Base-by-base conservation (phyloP, 2,888 invertebrate species). In the Trichopoda pennipes region DNA sequence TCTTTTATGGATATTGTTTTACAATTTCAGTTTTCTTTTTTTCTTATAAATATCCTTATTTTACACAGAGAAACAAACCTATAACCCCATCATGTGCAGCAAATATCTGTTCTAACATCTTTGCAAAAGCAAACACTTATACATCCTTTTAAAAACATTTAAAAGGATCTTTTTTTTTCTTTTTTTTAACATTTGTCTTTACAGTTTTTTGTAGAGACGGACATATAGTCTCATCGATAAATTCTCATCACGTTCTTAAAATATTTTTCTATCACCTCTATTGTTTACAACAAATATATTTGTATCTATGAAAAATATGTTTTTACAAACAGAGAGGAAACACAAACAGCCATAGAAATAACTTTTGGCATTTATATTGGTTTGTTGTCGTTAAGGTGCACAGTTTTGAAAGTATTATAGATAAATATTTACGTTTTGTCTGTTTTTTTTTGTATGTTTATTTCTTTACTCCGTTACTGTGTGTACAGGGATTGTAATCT, bases 171-270 rank as follows among this genome's bases (percentile, higher is more conserved):
- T 74, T 69, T 75, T 49, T n/a, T n/a, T n/a, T n/a, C 17, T 38
- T 70, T 17, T 51, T 64, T 44, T 66, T 44, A 58, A 63, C 53
- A 49, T 69, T 51, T 55, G 42, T 44, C 35, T 3, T 74, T 49
- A 9, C 21, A 32, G n/a, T 49, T 72, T 72, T 58, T 51, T 58
- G n/a, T 21, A 35, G 12, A 61, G 35, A 56, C 19, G 7, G 44
- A 51, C 47, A 64, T 63, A 53, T 61, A 53, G 78, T 84, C 80
- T 85, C 80, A 82, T 84, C 86, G 85, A 89, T 89, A 88, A 89
- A 89, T 89, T 89, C 89, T 86, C 86, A 88, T 89, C 89, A 89
- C 89, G 89, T 89, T 88, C 88, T 86, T 86, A 87, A 89, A 89
- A 88, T 89, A 89, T 89, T 89, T 89, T 88, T 86, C 86, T 86